Evolutionary conservation across 2,888 invertebrate species (phyloP), one percentile per base, ranked within the genome.

Genomic region (Netelia melanura): DNA sequence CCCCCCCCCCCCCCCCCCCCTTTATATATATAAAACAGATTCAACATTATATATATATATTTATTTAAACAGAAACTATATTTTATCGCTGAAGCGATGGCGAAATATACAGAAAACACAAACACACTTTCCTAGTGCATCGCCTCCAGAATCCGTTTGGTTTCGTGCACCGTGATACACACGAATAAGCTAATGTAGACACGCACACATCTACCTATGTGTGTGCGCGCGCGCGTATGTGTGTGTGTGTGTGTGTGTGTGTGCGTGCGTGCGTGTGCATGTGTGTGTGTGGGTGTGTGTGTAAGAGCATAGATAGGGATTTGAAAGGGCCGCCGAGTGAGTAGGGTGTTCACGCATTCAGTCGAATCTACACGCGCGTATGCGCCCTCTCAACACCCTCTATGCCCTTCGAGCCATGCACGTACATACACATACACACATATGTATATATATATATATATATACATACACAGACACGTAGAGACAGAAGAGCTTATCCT

Each of bases 81-180:
- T 17, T 3, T 38, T 21, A 58, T 1, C 48, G 17, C 58, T 30
- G 25, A 10, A 65, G 65, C 21, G 52, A 72, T 71, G 17, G 52
- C 56, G 3, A 44, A 48, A 67, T 21, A 43, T 72, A 44, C 67
- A 38, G 44, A 68, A 76, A 76, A 25, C 58, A 17, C 58, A 71
- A 75, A 79, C 52, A 84, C 25, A 74, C 44, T 61, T 67, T 74
- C 78, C 25, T 68, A 70, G 81, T 81, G 81, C 78, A 81, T 81
- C 70, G 74, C 62, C 68, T 81, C 81, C 74, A 74, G 68, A 75
- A 84, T 78, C 77, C 70, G 38, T 38, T 38, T 38, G 0, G 8
- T 64, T 64, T 65, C 62, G 11, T 71, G 11, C 68, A 25, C 68
- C 44, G 43, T 61, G 30, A 72, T 62, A 52, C 48, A 17, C 62